Percentiles rank a stretch among this genome's conserved stretches.
Conservation (phyloP, 2,888 invertebrate species). For the Melinopterus prodromus region DNA sequence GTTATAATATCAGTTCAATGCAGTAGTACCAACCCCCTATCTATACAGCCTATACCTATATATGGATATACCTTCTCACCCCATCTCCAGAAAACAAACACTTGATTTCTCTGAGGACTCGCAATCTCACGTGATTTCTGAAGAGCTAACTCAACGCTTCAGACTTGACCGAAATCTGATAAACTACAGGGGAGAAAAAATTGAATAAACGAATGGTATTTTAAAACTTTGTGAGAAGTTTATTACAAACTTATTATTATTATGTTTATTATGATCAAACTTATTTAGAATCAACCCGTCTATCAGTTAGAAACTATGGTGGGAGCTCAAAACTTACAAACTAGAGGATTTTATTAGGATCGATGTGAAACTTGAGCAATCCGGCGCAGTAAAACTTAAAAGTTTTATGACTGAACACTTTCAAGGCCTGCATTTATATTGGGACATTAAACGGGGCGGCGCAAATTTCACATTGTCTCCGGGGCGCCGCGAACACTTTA, state of each 20-base stretch:
- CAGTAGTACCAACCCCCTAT: not conserved
- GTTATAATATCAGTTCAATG: not conserved
- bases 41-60: not conserved
- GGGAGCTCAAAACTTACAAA: not conserved
- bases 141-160: not conserved
- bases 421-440: slow-evolving; percentile 4
- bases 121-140: not conserved
- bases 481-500: not conserved
- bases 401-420: not conserved
- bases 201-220: too few relatives aligned
- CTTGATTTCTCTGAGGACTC: not conserved
- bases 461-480: slow-evolving; percentile 4
- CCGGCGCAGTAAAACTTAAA: not conserved
- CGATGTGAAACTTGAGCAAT: not conserved
- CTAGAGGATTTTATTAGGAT: not conserved
- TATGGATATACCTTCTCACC: not conserved
- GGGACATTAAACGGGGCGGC: not conserved
- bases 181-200: not conserved
- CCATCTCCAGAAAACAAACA: not conserved
- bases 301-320: not conserved
- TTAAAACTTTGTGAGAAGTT: too few relatives aligned
- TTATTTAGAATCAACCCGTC: not conserved
- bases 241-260: not conserved
- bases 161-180: not conserved
- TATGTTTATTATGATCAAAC: not conserved